Evolutionary conservation across 2,797 vertebrate genomes (phyloP).

Genomic region (Sebastes variabilis): DNA sequence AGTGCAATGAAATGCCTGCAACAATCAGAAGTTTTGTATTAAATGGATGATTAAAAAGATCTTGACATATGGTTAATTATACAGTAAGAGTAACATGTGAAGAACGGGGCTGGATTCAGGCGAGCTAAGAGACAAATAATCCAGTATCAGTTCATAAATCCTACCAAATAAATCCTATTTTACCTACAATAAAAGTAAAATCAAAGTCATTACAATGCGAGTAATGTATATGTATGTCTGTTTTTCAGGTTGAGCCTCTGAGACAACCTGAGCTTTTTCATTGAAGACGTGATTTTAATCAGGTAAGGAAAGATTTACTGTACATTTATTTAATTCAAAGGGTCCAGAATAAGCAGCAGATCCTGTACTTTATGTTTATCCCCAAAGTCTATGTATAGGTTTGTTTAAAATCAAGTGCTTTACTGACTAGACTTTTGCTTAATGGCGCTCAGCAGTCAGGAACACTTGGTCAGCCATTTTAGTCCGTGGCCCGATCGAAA

Average conservation of each 20-base stretch:
- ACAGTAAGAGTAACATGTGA: neutral
- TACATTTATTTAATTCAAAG: neutral
- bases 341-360: neutral
- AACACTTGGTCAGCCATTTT: constrained; percentile 73
- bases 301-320: constrained; percentile 58
- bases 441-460: constrained; percentile 60
- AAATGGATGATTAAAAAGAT: neutral
- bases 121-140: neutral
- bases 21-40: neutral
- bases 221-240: constrained; percentile 39
- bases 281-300: constrained; percentile 11
- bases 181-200: neutral
- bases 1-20: neutral
- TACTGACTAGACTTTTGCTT: constrained; percentile 43
- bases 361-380: neutral
- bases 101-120: neutral
- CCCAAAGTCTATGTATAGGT: neutral
- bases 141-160: neutral
- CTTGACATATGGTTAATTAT: neutral
- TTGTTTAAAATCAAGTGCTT: constrained; percentile 19
- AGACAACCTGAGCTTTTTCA: constrained; percentile 4
- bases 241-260: constrained; percentile 51
- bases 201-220: neutral
- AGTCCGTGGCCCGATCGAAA: constrained; percentile 65
- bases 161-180: neutral